Percentiles rank a stretch among this genome's conserved stretches.
Evolutionary conservation across 2,113 vertebrate genomes (phyloP).

Genomic region (Ibidorhyncha struthersii): DNA sequence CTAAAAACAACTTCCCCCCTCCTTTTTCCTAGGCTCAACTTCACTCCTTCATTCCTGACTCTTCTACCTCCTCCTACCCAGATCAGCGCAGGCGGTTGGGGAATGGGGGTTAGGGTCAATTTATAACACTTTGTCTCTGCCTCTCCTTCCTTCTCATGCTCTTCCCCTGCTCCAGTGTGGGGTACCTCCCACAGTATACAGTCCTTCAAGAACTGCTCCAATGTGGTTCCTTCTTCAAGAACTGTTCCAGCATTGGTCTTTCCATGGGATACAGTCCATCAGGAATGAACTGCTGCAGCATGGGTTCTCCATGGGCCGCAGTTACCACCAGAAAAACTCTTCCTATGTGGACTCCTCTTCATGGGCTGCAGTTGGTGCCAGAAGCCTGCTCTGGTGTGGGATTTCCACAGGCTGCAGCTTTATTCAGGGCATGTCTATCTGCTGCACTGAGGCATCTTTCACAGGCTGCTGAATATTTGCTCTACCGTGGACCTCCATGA

Average conservation of each 20-base stretch:
- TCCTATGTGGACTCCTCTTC: not conserved
- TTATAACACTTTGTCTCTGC: not conserved
- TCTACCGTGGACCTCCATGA: not conserved
- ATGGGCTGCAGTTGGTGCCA: not conserved
- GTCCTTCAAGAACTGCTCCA: not conserved
- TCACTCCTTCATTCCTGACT: not conserved
- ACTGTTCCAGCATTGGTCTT: not conserved
- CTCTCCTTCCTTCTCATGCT: not conserved
- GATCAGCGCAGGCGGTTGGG: fast-evolving
- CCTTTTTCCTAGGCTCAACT: not conserved
- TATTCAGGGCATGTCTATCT: not conserved
- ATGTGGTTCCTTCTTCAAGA: not conserved
- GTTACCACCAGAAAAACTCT: not conserved
- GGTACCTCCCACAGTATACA: not conserved
- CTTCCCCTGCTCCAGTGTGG: not conserved
- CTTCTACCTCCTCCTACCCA: not conserved
- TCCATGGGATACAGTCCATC: not conserved
- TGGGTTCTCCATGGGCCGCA: too few species aligned
- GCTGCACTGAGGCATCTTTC: not conserved
- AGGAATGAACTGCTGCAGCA: not conserved
- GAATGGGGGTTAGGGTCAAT: not conserved
- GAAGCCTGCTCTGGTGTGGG: not conserved
- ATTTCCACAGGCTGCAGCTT: not conserved
- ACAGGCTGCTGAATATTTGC: not conserved
- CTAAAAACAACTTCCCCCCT: not conserved